Evolutionary conservation across 2,797 vertebrate genomes (phyloP), one percentile per base, ranked within the genome.

Genomic region (Thalassophryne amazonica): DNA sequence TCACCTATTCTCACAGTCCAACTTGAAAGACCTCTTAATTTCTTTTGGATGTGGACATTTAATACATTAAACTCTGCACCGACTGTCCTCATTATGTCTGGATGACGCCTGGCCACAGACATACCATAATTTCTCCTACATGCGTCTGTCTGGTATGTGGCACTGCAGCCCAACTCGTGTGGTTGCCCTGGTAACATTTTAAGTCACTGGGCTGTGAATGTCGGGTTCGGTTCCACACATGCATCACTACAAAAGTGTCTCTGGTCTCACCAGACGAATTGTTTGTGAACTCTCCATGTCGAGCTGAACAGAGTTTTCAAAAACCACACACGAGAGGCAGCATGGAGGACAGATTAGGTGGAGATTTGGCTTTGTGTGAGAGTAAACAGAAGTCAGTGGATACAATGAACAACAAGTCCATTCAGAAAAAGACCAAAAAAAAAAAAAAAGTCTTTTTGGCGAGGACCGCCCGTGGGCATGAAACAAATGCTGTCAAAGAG

Each of bases 101-200:
- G 73, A 80, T 81, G 80, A 79, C 62, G 33, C 58, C 70, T 3
- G 16, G 53, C 69, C 67, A 36, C 66, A 78, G 75, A 81, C 85
- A 78, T 83, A 71, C 75, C 76, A 82, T 85, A 73, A 80, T 86
- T 83, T 84, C 76, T 81, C 78, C 80, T 83, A 84, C 84, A 89
- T 87, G 80, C 78, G 81, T 87, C 86, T 78, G 85, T 86, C 85
- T 89, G 87, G 87, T 85, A 86, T 89, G 81, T 84, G 75, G 83
- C 81, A 62, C 80, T 33, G 80, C 80, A 69, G 80, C 56, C 69
- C 74, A 53, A 79, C 63, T 83, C 72, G 78, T 81, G 85, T 61
- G 71, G 87, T 89, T 83, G 62, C 76, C 81, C 47, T 1, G 35
- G 87, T 41, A 85, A 89, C 83, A 42, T 29, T 78, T 87, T 86